These are phyloP conservation scores for Poeciliopsis retropinna DNA, from an alignment of 2,113 vertebrate species.

Conservation along the genomic window DNA sequence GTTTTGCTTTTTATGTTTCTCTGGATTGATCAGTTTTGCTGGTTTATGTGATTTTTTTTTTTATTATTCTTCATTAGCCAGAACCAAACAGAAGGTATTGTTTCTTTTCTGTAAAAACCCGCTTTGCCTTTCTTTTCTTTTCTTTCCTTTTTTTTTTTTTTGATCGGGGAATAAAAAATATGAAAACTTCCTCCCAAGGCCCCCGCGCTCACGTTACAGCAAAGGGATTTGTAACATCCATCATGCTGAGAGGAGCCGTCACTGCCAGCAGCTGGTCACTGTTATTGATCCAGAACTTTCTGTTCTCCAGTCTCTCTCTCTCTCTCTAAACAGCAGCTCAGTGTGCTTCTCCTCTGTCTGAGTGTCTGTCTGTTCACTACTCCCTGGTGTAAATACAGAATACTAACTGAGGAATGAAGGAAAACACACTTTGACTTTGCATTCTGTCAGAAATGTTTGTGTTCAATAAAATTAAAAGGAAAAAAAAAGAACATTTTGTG, in stretches of 20 bases:
- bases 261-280: conserved; percentile 18
- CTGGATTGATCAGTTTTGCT: background rate
- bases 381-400: conserved; percentile 93
- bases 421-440: conserved; percentile 89
- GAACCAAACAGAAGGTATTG: conserved; percentile 4
- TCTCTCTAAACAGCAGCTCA: conserved; percentile 3
- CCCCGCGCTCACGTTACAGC: background rate
- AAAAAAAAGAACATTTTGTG: background rate
- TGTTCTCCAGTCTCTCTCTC: conserved; percentile 50
- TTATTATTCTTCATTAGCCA: background rate
- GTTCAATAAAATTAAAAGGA: conserved; percentile 90
- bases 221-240: conserved; percentile 11
- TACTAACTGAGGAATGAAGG: conserved; percentile 80
- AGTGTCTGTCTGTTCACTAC: conserved; percentile 77
- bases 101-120: conserved; percentile 7
- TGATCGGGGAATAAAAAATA: conserved; percentile 15
- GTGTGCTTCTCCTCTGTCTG: background rate
- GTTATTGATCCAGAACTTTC: conserved; percentile 74
- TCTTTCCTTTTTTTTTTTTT: background rate
- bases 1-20: background rate
- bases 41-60: background rate
- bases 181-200: conserved; percentile 15
- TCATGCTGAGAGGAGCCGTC: conserved; percentile 10
- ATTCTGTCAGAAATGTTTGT: conserved; percentile 94
- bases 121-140: too few relatives aligned